phyloP scores from a whole-genome alignment of 2,888 invertebrate genomes.

The Thymelicus lineola region DNA sequence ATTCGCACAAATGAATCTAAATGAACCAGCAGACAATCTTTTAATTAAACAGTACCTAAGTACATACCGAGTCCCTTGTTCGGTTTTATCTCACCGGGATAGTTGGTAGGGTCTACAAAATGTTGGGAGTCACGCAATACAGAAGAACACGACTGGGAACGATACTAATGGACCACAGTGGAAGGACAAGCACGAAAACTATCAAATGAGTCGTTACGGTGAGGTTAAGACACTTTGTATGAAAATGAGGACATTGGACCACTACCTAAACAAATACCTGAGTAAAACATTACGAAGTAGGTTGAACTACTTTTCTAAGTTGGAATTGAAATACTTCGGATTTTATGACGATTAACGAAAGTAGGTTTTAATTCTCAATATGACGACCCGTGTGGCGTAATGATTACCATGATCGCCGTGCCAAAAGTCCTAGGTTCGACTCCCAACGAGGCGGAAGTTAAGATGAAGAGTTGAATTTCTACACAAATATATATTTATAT shows the following conservation, averaged over 20 bases:
- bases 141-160: slow-evolving; percentile 42
- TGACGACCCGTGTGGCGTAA: too few species aligned
- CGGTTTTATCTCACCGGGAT: slow-evolving; percentile 60
- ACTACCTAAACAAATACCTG: slow-evolving; percentile 1
- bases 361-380: too few species aligned
- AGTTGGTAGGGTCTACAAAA: slow-evolving; percentile 64
- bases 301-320: neutral
- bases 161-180: slow-evolving; percentile 46
- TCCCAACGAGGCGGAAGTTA: too few species aligned
- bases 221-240: slow-evolving; percentile 15
- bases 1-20: slow-evolving; percentile 56
- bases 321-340: neutral
- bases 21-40: slow-evolving; percentile 58
- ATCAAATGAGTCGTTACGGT: neutral
- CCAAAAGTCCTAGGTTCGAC: too few species aligned
- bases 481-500: too few species aligned
- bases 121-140: slow-evolving; percentile 77
- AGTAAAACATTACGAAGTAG: neutral
- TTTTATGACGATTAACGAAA: too few species aligned
- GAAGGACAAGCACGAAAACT: slow-evolving; percentile 21
- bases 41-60: slow-evolving; percentile 63
- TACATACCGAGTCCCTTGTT: slow-evolving; percentile 53
- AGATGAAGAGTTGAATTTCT: too few species aligned
- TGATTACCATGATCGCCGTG: too few species aligned
- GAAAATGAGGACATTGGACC: slow-evolving; percentile 11